Conservation (phyloP, 1,140 invertebrate species). For the Dendroctonus valens region DNA sequence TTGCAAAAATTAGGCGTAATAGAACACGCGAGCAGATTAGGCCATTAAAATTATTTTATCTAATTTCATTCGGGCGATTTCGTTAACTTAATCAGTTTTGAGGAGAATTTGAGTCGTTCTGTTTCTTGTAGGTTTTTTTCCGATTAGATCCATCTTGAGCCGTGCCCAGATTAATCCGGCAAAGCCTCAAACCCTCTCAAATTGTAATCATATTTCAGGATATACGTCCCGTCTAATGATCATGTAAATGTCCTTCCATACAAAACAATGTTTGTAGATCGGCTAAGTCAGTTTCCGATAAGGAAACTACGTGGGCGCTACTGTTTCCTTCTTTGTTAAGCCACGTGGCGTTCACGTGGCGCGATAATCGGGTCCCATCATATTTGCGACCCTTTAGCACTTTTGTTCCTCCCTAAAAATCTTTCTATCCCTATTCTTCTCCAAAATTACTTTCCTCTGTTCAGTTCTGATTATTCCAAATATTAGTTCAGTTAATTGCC, state of each 20-base stretch:
- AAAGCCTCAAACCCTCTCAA: background rate
- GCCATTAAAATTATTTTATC: slow-evolving; percentile 27
- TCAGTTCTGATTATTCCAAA: background rate
- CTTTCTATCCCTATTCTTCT: background rate
- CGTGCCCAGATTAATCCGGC: too few species aligned
- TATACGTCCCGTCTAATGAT: slow-evolving; percentile 26
- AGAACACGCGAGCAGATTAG: slow-evolving; percentile 33
- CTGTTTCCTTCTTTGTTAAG: background rate
- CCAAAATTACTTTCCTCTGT: too few species aligned
- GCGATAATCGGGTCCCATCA: background rate
- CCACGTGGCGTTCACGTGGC: slow-evolving; percentile 14
- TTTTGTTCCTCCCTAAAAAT: background rate
- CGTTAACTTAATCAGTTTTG: too few species aligned
- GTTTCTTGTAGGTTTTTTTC: too few species aligned
- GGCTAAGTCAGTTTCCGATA: slow-evolving; percentile 19
- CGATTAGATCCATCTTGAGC: too few species aligned
- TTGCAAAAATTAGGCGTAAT: slow-evolving; percentile 35
- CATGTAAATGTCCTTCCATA: slow-evolving; percentile 26
- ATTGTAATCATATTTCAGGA: slow-evolving; percentile 27
- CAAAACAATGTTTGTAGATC: slow-evolving; percentile 30
- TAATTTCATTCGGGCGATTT: slow-evolving; percentile 1
- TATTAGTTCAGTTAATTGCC: background rate
- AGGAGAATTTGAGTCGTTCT: too few species aligned
- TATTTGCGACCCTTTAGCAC: too few species aligned
- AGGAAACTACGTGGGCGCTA: background rate